Base-by-base conservation (phyloP, 2,797 vertebrate species). In the Podarcis lilfordi region DNA sequence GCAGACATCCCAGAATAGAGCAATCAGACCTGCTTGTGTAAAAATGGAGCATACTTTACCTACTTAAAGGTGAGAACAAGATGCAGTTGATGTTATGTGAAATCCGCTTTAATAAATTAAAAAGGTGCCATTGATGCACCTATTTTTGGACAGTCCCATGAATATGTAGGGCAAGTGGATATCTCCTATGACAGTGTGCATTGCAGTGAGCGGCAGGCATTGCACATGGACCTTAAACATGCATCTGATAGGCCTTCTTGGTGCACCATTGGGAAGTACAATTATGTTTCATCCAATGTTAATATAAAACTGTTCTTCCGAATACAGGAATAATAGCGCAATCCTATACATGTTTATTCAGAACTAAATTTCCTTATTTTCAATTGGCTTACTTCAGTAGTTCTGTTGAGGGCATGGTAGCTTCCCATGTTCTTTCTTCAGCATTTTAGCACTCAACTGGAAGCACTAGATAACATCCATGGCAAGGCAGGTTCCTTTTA, bases 261-360 rank as follows among this genome's bases (percentile, higher is more conserved):
- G 90, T 93, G 92, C 92, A 87, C 93, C 17, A 77, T 0, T 0
- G 80, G 71, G 40, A 86, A 87, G 88, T 88, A 84, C 2, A 5
- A 81, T 15, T 35, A 4, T 74, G 64, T 86, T 3, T 74, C 68
- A 85, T 40, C 40, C 91, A 90, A 25, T 69, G 66, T 13, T 37
- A 74, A 69, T 21, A 40, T 61, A 83, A 45, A 80, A 40, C 66
- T 29, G n/a, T 5, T 25, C 88, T 87, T 61, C 79, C 9, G 19
- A 78, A 89, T 69, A 27, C 1, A 10, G n/a, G 23, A 8, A 1
- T 71, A 1, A 15, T 88, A 92, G 87, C 17, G 9, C 23, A 64
- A 64, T 64, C 61, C 61, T 64, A 64, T 64, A 64, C 21, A 64
- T 64, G 19, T 64, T 23, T 64, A 64, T 64, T 64, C 61, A 64